Percentiles rank a stretch among this genome's conserved stretches.
Evolutionary conservation across 2,797 vertebrate genomes (phyloP).

Genomic region (Lycodopsis pacificus): DNA sequence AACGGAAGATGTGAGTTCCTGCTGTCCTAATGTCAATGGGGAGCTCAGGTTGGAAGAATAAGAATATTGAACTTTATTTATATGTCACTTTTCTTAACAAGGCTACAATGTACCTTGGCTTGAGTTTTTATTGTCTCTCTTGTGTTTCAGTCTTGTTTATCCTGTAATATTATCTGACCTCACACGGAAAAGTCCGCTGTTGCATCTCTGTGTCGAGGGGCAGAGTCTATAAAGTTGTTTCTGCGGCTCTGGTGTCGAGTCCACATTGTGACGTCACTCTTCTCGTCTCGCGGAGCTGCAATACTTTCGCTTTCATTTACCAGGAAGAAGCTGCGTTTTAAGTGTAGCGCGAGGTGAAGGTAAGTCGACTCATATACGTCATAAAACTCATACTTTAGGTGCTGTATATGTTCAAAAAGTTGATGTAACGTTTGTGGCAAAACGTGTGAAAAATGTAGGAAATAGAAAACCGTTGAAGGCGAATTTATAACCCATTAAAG

Average conservation of each 20-base stretch:
- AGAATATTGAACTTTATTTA: no score
- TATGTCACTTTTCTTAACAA: no score
- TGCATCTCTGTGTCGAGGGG: no score
- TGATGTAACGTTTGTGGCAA: fast-evolving
- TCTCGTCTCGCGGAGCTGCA: not conserved
- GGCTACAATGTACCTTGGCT: no score
- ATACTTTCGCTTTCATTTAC: constrained; percentile 55
- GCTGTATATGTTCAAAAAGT: not conserved
- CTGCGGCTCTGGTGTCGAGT: not conserved
- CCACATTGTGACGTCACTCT: not conserved
- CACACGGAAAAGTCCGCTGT: not conserved
- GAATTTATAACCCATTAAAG: not conserved
- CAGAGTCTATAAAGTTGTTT: not conserved
- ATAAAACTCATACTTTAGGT: not conserved
- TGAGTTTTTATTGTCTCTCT: no score
- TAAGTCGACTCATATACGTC: not conserved
- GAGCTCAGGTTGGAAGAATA: no score
- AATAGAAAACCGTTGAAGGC: no score
- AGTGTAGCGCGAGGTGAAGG: not conserved
- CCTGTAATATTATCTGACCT: not conserved
- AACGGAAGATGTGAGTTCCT: no score
- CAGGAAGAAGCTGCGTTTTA: not conserved
- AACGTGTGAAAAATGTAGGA: not conserved
- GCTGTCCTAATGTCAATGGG: no score
- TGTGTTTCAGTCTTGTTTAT: no score